These are phyloP conservation scores for Leucosticte australis DNA, from an alignment of 2,113 vertebrate genomes.

Conservation along the genomic window DNA sequence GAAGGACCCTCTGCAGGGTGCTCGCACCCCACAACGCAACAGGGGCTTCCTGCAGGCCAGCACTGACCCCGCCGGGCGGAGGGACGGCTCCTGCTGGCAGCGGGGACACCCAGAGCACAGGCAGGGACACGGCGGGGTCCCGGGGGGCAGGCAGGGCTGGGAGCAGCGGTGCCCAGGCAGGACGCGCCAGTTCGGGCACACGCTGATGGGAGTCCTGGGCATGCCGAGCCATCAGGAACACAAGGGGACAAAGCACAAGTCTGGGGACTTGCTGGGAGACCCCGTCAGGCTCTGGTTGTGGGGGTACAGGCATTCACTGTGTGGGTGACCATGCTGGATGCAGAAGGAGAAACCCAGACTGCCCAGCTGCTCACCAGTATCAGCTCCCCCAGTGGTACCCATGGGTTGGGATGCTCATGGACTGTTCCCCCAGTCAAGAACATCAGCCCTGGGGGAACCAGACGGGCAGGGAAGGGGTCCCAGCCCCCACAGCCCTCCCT, in stretches of 20 bases:
- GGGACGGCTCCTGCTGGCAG: background rate
- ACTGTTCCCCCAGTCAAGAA: background rate
- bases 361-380: background rate
- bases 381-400: background rate
- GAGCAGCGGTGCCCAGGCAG: background rate
- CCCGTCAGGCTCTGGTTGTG: rapidly evolving
- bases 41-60: background rate
- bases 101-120: background rate
- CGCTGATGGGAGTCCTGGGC: background rate
- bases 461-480: background rate
- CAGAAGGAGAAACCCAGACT: background rate
- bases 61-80: rapidly evolving
- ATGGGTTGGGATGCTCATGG: background rate
- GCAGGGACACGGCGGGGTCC: background rate
- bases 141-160: background rate
- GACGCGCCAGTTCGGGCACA: background rate
- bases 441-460: background rate
- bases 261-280: background rate
- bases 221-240: background rate
- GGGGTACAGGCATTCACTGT: background rate
- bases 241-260: background rate
- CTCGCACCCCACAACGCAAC: rapidly evolving
- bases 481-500: background rate
- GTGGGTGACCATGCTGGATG: rapidly evolving
- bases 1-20: background rate